These are phyloP conservation scores for Allolobophora icterica DNA, from an alignment of 2,888 invertebrate species.

Conservation along the genomic window DNA sequence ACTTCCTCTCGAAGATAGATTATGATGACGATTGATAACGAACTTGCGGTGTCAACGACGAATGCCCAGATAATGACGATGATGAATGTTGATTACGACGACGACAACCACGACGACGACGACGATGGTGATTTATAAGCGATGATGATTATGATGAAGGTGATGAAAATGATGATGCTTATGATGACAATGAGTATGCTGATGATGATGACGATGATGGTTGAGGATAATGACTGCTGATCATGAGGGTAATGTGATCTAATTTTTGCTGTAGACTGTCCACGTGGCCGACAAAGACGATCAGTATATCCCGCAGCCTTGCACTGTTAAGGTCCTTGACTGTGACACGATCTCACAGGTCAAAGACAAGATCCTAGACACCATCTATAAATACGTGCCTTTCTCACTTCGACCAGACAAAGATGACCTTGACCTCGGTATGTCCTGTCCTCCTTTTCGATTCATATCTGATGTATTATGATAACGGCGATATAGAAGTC, in stretches of 20 bases:
- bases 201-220: conserved; percentile 33
- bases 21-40: neutral
- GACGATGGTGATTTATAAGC: neutral
- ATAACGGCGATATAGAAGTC: neutral
- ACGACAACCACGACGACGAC: neutral
- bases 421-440: conserved; percentile 92
- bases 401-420: conserved; percentile 93
- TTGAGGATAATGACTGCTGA: neutral
- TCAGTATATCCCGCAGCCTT: neutral
- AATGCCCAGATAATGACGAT: neutral
- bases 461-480: neutral
- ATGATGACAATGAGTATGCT: conserved; percentile 28
- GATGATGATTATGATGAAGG: conserved; percentile 23
- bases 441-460: conserved; percentile 32
- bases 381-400: conserved; percentile 94
- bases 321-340: conserved; percentile 85
- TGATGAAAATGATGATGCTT: conserved; percentile 35
- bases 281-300: conserved; percentile 27
- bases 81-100: neutral
- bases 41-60: too few relatives aligned
- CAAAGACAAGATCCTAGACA: conserved; percentile 96
- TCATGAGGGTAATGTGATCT: neutral
- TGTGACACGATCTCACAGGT: conserved; percentile 98
- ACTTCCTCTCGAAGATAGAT: neutral
- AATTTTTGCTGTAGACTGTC: conserved; percentile 12